Evolutionary conservation across 1,140 invertebrate genomes (phyloP).

Genomic region (Tetramorium alpestre): DNA sequence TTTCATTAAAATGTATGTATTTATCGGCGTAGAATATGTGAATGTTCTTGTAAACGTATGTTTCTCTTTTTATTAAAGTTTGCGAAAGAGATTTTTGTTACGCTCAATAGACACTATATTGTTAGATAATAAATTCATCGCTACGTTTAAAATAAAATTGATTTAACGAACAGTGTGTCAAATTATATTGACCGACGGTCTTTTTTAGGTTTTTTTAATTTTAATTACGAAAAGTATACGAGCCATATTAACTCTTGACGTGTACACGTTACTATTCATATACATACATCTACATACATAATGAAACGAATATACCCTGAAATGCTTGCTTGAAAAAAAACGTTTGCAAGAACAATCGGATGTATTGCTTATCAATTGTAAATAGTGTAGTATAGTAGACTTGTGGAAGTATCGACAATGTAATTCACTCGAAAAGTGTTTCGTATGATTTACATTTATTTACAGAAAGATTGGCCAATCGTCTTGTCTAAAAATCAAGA

Average conservation of each 20-base stretch:
- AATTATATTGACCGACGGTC: neutral
- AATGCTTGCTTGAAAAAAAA: slow-evolving; percentile 28
- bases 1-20: slow-evolving; percentile 72
- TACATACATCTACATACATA: slow-evolving; percentile 22
- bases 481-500: slow-evolving; percentile 52
- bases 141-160: slow-evolving; percentile 26
- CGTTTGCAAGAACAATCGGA: slow-evolving; percentile 74
- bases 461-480: slow-evolving; percentile 65
- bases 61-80: neutral
- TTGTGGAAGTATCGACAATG: slow-evolving; percentile 55
- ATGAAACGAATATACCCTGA: slow-evolving; percentile 17
- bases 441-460: slow-evolving; percentile 49
- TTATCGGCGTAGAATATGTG: slow-evolving; percentile 72
- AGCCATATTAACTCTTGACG: slow-evolving; percentile 44
- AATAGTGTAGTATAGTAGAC: slow-evolving; percentile 78
- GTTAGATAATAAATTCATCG: slow-evolving; percentile 49
- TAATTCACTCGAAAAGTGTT: slow-evolving; percentile 35
- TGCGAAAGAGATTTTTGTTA: slow-evolving; percentile 21
- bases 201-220: slow-evolving; percentile 41
- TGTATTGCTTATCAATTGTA: slow-evolving; percentile 73
- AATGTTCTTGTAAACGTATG: slow-evolving; percentile 75
- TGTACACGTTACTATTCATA: slow-evolving; percentile 28
- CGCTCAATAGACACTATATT: slow-evolving; percentile 61
- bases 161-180: neutral
- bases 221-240: slow-evolving; percentile 58